Evolutionary conservation across 2,113 vertebrate species (phyloP), one percentile per base, ranked within the genome.

Genomic region (Oryzias curvinotus): DNA sequence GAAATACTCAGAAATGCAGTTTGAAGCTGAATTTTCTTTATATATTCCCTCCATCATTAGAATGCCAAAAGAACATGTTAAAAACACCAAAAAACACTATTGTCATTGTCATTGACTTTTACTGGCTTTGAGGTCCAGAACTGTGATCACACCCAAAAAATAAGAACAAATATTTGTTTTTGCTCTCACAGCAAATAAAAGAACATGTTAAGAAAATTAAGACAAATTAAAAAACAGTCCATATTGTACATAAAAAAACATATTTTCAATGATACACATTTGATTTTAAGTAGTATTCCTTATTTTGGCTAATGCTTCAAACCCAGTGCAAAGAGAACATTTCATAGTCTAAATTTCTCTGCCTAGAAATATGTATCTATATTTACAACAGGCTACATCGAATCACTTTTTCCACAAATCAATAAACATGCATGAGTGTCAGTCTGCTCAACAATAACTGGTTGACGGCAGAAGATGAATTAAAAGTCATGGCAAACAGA

Each of bases 271-370:
- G 13, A 60, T 41, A 14, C 19, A 66, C 60, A 62, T 58, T 69
- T 56, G 0, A 47, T 7, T 52, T 64, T 58, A 65, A 82, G 62
- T 77, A 84, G 67, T 86, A 74, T 75, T 85, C 77, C 75, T 83
- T 75, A 77, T 87, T 76, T 83, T 77, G 88, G 77, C 74, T 81
- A 75, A 82, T 65, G 86, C 70, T 54, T 73, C 56, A 66, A 79
- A 88, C 85, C 80, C 88, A 92, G 88, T 90, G 85, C 88, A 91
- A 84, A 84, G 72, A 80, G 84, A 85, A 89, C 66, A 62, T 83
- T 87, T 85, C 82, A 88, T 77, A 82, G 79, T 83, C 67, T 83
- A 60, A 80, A 56, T 73, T 84, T 80, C 59, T 73, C 68, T 80
- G 62, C 65, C 64, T 60, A 77, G 45, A 84, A 68, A 16, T 48